phyloP scores from a whole-genome alignment of 2,888 invertebrate genomes.

The Cephus rjabovi region DNA sequence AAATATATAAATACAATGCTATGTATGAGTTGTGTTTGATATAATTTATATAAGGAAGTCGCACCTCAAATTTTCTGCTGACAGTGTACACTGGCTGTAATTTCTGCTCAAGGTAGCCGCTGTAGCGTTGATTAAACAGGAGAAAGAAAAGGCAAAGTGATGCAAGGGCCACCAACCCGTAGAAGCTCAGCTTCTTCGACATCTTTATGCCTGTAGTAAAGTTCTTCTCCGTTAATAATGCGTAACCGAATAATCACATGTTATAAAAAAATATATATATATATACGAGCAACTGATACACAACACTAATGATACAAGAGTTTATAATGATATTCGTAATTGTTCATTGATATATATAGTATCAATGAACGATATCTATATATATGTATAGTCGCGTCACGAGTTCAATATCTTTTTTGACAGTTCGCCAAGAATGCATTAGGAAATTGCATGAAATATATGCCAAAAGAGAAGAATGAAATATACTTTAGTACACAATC shows the following conservation, averaged over 20 bases:
- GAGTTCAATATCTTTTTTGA: not conserved
- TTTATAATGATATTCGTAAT: no score
- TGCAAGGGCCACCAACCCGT: slow-evolving; percentile 59
- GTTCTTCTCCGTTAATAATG: not conserved
- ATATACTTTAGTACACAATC: no score
- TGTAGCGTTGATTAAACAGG: slow-evolving; percentile 60
- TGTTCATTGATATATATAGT: not conserved
- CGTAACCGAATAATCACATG: no score
- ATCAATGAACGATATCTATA: no score
- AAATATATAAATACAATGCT: not conserved
- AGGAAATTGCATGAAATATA: no score
- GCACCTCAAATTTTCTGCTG: slow-evolving; percentile 41
- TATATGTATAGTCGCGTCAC: not conserved
- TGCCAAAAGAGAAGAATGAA: no score
- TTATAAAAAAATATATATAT: no score
- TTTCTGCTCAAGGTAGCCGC: slow-evolving; percentile 60
- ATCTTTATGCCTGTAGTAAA: slow-evolving; percentile 51
- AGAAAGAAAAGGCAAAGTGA: slow-evolving; percentile 63
- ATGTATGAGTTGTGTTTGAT: not conserved
- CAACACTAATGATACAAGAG: no score
- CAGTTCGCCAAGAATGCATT: no score
- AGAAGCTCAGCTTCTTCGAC: slow-evolving; percentile 61
- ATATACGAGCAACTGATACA: no score
- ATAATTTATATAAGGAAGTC: not conserved
- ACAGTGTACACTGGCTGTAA: slow-evolving; percentile 59